Evolutionary conservation across 1,140 invertebrate genomes (phyloP).

Genomic region (Akabosia matsudoensis): DNA sequence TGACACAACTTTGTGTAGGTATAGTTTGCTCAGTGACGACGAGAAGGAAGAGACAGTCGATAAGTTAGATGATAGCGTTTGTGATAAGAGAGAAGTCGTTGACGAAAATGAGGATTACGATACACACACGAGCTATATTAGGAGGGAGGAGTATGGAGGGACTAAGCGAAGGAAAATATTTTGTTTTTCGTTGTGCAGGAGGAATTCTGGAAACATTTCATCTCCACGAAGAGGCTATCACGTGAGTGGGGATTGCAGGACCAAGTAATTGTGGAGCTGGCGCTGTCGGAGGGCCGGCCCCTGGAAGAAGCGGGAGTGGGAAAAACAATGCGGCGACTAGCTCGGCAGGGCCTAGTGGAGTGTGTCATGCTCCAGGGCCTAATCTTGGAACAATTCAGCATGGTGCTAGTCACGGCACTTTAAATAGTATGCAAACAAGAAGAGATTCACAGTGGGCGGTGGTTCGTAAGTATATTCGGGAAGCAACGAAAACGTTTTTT

Average conservation of each 20-base stretch:
- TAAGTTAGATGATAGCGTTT: too few species aligned
- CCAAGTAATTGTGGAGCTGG: conserved; percentile 28
- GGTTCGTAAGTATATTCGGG: conserved; percentile 36
- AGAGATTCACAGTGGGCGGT: conserved; percentile 35
- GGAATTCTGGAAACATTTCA: conserved; percentile 37
- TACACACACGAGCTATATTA: neutral
- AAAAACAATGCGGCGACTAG: conserved; percentile 25
- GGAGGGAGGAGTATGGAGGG: neutral
- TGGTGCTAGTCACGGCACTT: neutral
- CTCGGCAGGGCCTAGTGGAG: neutral
- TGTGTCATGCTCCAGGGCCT: neutral
- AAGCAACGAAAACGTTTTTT: conserved; percentile 44
- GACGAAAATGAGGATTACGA: neutral
- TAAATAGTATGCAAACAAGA: conserved; percentile 6
- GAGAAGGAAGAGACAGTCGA: neutral
- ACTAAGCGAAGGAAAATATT: neutral
- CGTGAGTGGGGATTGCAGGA: neutral
- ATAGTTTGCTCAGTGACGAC: neutral
- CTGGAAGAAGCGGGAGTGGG: conserved; percentile 31
- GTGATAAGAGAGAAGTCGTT: too few species aligned
- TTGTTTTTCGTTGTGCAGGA: conserved; percentile 12
- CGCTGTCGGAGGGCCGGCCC: conserved; percentile 21
- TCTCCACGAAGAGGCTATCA: conserved; percentile 39
- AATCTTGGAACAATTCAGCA: neutral
- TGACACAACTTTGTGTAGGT: neutral